phyloP scores from a whole-genome alignment of 2,113 vertebrate species.

The Balaeniceps rex region DNA sequence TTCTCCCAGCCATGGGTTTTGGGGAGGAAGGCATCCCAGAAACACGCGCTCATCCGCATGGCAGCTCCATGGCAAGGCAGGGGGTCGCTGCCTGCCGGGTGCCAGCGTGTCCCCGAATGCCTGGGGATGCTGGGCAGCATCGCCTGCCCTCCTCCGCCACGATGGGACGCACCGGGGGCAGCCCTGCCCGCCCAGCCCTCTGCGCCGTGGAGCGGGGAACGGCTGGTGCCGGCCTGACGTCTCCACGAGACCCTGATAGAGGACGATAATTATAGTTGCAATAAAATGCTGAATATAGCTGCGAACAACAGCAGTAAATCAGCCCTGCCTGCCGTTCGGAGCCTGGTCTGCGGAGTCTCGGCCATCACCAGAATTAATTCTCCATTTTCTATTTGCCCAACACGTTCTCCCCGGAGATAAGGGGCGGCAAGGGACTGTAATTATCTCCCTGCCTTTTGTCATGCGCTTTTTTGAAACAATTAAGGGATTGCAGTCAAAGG shows the following conservation, averaged over 20 bases:
- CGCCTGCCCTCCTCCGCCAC: background rate
- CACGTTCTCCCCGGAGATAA: constrained; percentile 10
- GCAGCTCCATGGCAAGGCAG: background rate
- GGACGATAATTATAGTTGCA: background rate
- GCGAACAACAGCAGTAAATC: background rate
- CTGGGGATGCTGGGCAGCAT: background rate
- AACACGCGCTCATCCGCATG: fast-evolving
- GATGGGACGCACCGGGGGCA: no score
- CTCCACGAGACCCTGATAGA: background rate
- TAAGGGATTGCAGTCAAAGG: background rate
- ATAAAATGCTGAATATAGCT: background rate
- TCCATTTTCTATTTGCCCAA: background rate
- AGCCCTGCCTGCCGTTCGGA: background rate
- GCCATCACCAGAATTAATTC: background rate
- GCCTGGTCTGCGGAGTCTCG: background rate
- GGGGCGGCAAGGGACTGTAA: constrained; percentile 45
- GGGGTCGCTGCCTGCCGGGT: background rate
- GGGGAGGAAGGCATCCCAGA: background rate
- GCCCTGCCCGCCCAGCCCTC: no score
- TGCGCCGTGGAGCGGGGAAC: background rate
- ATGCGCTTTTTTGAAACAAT: background rate
- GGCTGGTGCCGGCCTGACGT: background rate
- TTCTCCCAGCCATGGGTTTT: fast-evolving
- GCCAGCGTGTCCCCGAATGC: background rate
- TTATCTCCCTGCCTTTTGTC: constrained; percentile 3